Evolutionary conservation across 1,140 invertebrate genomes (phyloP), one percentile per base, ranked within the genome.

Genomic region (Phenacoccus solenopsis): DNA sequence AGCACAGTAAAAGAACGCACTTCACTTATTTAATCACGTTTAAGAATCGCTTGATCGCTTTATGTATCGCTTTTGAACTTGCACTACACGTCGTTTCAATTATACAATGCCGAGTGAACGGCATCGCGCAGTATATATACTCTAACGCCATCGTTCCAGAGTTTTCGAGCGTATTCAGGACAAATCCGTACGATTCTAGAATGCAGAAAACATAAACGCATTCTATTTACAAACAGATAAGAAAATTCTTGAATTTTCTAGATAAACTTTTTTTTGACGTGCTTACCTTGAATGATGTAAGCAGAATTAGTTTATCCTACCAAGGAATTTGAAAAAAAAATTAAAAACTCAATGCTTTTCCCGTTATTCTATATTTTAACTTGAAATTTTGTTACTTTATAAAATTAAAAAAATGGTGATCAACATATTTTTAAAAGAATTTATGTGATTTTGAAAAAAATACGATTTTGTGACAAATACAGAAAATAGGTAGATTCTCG

Each of bases 1-100:
- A 49, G 38, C 38, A 49, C 38, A 49, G 38, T 49, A 49, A 49
- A 49, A 49, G 38, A 49, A 49, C 38, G 38, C 38, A 49, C 38
- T 49, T 49, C 38, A n/a, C 38, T 49, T 49, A 49, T n/a, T 49
- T 49, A 16, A 49, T 49, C 16, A 49, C 38, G 38, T 16, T 49
- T 49, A 49, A 9, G 38, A 49, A 49, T 49, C 38, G 38, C 16
- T 49, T 49, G 13, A 49, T 10, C 13, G 38, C 38, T 49, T 49
- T 49, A 16, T 49, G 38, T 49, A 49, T 49, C 38, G 38, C 38
- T 49, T 49, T 49, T n/a, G 38, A 49, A 49, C 38, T 49, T 49
- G 38, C 38, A 49, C 38, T 49, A 9, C 5, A 4, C 4, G 3
- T 49, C 20, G 38, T n/a, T 49, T 49, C 38, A 49, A 49, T 49